Evolutionary conservation across 2,888 invertebrate species (phyloP), one percentile per base, ranked within the genome.

Genomic region (Bombylius discolor): DNA sequence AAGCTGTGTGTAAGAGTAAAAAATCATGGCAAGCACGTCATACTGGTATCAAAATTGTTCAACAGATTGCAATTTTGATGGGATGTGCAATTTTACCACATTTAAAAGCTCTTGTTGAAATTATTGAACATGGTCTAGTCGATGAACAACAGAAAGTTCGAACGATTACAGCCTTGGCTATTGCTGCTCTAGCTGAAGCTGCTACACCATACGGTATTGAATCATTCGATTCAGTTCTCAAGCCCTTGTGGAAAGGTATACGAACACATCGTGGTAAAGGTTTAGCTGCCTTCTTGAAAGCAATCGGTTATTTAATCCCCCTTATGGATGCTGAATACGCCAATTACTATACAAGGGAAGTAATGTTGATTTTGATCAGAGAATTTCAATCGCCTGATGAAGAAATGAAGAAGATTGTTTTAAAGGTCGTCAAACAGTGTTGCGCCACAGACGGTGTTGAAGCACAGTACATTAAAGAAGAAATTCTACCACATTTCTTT

Each of bases 261-360:
- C 79, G 97, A 49, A 95, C 88, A 1, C 89, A 89, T 69, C 79
- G 88, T 63, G 89, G 88, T 58, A 87, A 96, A 79, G 97, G 98
- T 75, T 78, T 99, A 63, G 98, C 98, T 59, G 98, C 98, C n/a
- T 99, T 99, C 76, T 78, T 99, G 59, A 99, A 99, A 74, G 99
- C 99, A 51, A 99, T 99, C 72, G 99, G 99, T 61, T 99, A 98
- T 71, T 80, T 99, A 53, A 99, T 99, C 65, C 99, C 99, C 0
- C 81, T 99, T 60, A 99, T 99, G 99, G 99, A 99, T 69, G 97
- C 97, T 56, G 99, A 99, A 75, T 99, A 99, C 69, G 99, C 99
- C 1, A 98, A 97, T 75, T 99, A 99, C 74, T 99, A 99, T 70
- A 99, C 99, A 1, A 82, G 97, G 64, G 99, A 99, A 85, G 99